Evolutionary conservation across 2,888 invertebrate genomes (phyloP).

Genomic region (Synergus laeviventris): DNA sequence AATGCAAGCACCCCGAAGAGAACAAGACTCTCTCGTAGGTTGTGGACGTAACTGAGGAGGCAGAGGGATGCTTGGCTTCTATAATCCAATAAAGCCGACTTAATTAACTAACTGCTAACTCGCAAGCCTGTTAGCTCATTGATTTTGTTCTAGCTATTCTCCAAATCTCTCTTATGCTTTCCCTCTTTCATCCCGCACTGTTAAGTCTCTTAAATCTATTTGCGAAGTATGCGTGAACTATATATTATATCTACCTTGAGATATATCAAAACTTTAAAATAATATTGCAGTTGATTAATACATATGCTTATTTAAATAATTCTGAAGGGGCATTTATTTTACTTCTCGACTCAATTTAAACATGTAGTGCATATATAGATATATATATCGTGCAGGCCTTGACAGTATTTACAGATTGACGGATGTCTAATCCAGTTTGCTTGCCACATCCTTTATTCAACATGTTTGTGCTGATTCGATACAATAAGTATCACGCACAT

Average conservation of each 20-base stretch:
- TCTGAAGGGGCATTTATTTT: too few species aligned
- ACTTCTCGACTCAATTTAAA: too few species aligned
- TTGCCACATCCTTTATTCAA: too few species aligned
- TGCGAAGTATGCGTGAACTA: neutral
- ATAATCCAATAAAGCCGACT: constrained; percentile 75
- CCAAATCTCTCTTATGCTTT: constrained; percentile 51
- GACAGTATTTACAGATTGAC: too few species aligned
- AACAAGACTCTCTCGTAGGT: constrained; percentile 52
- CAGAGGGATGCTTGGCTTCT: constrained; percentile 70
- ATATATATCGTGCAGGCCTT: too few species aligned
- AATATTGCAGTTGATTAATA: too few species aligned
- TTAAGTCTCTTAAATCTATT: constrained; percentile 22
- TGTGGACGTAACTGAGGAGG: constrained; percentile 50
- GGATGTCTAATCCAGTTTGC: too few species aligned
- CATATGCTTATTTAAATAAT: too few species aligned
- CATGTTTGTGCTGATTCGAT: too few species aligned
- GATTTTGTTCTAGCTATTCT: constrained; percentile 65
- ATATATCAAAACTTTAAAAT: too few species aligned
- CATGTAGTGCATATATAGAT: too few species aligned
- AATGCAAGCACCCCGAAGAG: constrained; percentile 63
- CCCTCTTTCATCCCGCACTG: constrained; percentile 43
- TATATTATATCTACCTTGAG: neutral
- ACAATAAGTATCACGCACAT: too few species aligned
- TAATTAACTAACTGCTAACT: constrained; percentile 75
- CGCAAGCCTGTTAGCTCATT: constrained; percentile 75